phyloP scores from a whole-genome alignment of 2,888 invertebrate species.

The Alloplasta piceator region DNA sequence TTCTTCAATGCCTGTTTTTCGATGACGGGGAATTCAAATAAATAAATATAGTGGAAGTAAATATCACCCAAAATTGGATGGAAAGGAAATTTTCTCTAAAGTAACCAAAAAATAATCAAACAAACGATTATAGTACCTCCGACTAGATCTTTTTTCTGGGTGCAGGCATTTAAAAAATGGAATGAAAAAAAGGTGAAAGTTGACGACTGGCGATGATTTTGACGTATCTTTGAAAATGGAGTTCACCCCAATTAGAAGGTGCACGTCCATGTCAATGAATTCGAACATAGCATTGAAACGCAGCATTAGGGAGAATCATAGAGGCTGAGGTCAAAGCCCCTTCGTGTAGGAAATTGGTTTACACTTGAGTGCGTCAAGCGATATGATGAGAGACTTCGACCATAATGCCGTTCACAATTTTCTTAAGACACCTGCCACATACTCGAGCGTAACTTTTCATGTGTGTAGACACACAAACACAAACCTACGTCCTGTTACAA shows the following conservation, averaged over 20 bases:
- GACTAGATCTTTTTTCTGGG: too few relatives aligned
- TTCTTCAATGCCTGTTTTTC: too few relatives aligned
- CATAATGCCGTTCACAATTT: conserved; percentile 49
- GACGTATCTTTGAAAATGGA: too few relatives aligned
- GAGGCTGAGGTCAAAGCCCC: conserved; percentile 44
- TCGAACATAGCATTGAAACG: neutral
- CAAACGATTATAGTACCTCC: too few relatives aligned
- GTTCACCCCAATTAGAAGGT: neutral
- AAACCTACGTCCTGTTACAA: neutral
- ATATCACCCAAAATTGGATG: too few relatives aligned
- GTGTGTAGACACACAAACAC: neutral
- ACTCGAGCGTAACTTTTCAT: neutral
- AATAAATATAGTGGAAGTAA: too few relatives aligned
- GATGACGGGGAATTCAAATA: too few relatives aligned
- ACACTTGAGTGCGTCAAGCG: conserved; percentile 42
- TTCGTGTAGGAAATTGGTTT: conserved; percentile 54
- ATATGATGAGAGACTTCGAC: conserved; percentile 42
- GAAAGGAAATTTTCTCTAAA: too few relatives aligned
- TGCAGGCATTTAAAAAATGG: too few relatives aligned
- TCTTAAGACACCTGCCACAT: conserved; percentile 49
- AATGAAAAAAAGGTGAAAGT: too few relatives aligned
- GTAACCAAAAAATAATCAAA: too few relatives aligned
- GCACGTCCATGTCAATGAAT: neutral
- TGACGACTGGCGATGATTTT: too few relatives aligned
- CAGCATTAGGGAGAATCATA: neutral